Base-by-base conservation (phyloP, 2,888 invertebrate species). In the Micoletzkya japonica region DNA sequence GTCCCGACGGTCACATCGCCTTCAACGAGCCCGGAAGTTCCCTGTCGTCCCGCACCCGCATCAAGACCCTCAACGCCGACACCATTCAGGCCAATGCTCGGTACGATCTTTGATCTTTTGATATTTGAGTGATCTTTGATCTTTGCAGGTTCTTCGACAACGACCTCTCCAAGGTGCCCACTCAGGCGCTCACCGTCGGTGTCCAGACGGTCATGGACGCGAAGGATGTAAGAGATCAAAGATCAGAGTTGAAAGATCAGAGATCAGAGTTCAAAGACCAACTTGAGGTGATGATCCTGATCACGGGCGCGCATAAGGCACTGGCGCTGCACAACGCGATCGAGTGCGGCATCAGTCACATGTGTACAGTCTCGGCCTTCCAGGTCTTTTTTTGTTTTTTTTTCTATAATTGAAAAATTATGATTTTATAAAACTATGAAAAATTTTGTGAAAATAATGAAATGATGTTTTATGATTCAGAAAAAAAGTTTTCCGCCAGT, bases 361-460 rank as follows among this genome's bases (percentile, higher is more conserved):
- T 98, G 97, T 98, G 97, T 95, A 98, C 98, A 0, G 96, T 97
- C 54, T 95, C 95, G 57, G 96, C 96, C 64, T 95, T 98, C 89
- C 97, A 95, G 68, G 70, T 67, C 30, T n/a, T 7, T 7, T 24
- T 87, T 32, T 70, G 1, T 44, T 26, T 1, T 30, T 1, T 10
- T 7, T 36, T 59, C 60, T 32, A 63, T 24, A 49, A 26, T 39
- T 20, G 10, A 50, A 24, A 14, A n/a, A n/a, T n/a, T n/a, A n/a
- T 10, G 24, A 10, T 14, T 24, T 14, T 36, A 17, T 20, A 32
- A 17, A 17, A 10, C 34, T 17, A 26, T 60, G 17, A 10, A 10
- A 20, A 14, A n/a, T n/a, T n/a, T n/a, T n/a, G n/a, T n/a, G n/a
- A n/a, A n/a, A n/a, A n/a, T n/a, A n/a, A n/a, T n/a, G n/a, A n/a